Evolutionary conservation across 2,888 invertebrate genomes (phyloP).

Genomic region (Polydesmus complanatus): DNA sequence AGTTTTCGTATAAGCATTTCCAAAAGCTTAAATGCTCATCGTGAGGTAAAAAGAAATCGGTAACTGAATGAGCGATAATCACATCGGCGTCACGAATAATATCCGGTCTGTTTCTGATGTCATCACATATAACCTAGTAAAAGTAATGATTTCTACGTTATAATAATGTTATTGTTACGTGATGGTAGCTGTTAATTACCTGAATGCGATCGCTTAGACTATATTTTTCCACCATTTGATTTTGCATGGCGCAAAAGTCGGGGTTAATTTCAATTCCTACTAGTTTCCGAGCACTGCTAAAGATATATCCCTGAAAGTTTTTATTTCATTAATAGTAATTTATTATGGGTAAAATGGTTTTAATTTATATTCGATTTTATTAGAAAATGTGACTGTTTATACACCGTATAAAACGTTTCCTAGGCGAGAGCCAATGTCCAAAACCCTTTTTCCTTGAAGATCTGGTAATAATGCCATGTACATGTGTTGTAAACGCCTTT

Average conservation of each 20-base stretch:
- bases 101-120: conserved; percentile 43
- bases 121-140: conserved; percentile 41
- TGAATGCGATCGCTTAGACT: conserved; percentile 27
- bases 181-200: too few species aligned
- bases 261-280: conserved; percentile 55
- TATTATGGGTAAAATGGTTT: too few species aligned
- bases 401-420: conserved; percentile 56
- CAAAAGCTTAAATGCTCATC: conserved; percentile 47
- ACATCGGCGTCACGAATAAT: conserved; percentile 43
- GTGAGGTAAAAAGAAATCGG: conserved; percentile 50
- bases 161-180: conserved; percentile 9
- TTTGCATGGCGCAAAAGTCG: conserved; percentile 48
- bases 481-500: conserved; percentile 43
- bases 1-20: conserved; percentile 42
- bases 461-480: conserved; percentile 48
- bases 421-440: conserved; percentile 56
- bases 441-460: conserved; percentile 43
- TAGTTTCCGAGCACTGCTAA: conserved; percentile 43
- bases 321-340: too few species aligned
- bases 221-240: conserved; percentile 42
- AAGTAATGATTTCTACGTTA: too few species aligned
- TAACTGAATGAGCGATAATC: conserved; percentile 50
- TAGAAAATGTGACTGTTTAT: too few species aligned
- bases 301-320: conserved; percentile 48
- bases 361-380: too few species aligned